Evolutionary conservation across 2,113 vertebrate species (phyloP).

Genomic region (Myotis yumanensis): DNA sequence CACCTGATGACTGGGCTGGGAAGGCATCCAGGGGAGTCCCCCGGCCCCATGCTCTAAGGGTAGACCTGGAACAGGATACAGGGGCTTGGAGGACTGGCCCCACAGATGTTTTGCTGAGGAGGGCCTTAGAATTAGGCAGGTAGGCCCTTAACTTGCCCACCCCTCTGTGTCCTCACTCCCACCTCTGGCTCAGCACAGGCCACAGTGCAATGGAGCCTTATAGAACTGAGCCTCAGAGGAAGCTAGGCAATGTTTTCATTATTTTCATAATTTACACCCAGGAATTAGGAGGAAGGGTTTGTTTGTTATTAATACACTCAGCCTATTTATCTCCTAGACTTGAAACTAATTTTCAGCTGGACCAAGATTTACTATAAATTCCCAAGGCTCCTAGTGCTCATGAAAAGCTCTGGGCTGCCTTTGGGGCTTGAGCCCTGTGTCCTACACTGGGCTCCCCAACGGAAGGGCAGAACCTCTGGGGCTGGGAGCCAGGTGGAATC

Average conservation of each 20-base stretch:
- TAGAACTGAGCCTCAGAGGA: background rate
- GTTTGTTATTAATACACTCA: conserved; percentile 35
- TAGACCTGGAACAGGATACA: background rate
- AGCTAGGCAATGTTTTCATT: background rate
- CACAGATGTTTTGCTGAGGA: background rate
- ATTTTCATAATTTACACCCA: conserved; percentile 46
- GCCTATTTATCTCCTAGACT: conserved; percentile 15
- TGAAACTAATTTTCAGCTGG: conserved; percentile 52
- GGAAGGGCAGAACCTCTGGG: background rate
- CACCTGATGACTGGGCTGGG: background rate
- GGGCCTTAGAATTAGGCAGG: background rate
- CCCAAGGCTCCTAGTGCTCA: background rate
- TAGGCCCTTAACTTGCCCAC: fast-evolving
- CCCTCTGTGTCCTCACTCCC: fast-evolving
- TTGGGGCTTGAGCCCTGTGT: background rate
- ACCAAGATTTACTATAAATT: background rate
- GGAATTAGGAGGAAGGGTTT: background rate
- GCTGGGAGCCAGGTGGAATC: background rate
- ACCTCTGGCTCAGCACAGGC: background rate
- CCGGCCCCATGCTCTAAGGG: background rate
- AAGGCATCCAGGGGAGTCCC: fast-evolving
- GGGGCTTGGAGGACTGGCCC: background rate
- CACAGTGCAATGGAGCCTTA: background rate
- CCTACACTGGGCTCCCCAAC: background rate
- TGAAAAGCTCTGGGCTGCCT: background rate